These are phyloP conservation scores for Sinella curviseta DNA, from an alignment of 1,140 invertebrate genomes.

Conservation along the genomic window DNA sequence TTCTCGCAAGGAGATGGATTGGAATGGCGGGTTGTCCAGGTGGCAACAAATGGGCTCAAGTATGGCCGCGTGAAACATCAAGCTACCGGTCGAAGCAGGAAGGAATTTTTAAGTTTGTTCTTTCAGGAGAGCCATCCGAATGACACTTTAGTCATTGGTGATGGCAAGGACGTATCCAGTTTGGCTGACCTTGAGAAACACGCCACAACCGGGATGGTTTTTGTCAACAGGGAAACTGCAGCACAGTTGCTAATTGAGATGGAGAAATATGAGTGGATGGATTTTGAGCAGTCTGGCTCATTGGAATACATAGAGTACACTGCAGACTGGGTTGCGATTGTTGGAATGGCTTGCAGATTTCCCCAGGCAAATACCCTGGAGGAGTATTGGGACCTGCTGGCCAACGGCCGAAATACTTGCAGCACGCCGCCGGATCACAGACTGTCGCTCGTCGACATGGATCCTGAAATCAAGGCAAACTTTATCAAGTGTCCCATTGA, in stretches of 20 bases:
- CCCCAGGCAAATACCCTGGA: neutral
- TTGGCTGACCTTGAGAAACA: too few species aligned
- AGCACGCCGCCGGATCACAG: neutral
- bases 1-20: too few species aligned
- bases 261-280: neutral
- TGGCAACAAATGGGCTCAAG: too few species aligned
- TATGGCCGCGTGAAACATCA: too few species aligned
- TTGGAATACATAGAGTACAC: neutral
- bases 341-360: neutral
- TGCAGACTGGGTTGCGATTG: neutral
- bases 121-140: too few species aligned
- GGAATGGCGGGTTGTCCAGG: too few species aligned
- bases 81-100: too few species aligned
- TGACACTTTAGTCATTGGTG: too few species aligned
- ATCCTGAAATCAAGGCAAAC: neutral
- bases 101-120: too few species aligned
- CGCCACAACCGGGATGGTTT: too few species aligned
- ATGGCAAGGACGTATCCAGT: too few species aligned
- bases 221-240: too few species aligned
- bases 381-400: neutral
- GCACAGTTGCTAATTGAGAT: neutral
- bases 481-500: constrained; percentile 38
- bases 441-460: neutral
- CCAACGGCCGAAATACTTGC: neutral
- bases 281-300: neutral